A percentile compares a stretch with the other conserved stretches of the same genome.
Evolutionary conservation across 2,113 vertebrate genomes (phyloP).

Genomic region (Gallinago undulata): DNA sequence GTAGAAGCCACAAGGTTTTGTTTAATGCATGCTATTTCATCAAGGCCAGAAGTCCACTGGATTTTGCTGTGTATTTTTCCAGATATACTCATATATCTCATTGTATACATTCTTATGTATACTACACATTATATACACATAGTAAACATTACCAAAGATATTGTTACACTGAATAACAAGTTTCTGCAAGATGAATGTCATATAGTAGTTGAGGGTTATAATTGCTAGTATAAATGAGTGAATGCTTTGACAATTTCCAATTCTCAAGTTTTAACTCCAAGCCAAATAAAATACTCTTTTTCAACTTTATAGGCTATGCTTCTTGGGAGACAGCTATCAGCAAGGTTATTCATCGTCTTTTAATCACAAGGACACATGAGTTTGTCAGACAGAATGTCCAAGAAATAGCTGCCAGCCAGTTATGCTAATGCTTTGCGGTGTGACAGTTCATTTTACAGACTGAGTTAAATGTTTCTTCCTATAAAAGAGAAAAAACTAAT

Average conservation of each 20-base stretch:
- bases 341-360: conserved; percentile 39
- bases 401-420: conserved; percentile 43
- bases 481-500: not conserved
- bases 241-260: not conserved
- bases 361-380: conserved; percentile 21
- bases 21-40: not conserved
- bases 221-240: not conserved
- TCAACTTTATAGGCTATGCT: not conserved
- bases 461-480: not conserved
- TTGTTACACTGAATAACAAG: not conserved
- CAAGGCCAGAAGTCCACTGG: not conserved
- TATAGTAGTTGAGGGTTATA: not conserved
- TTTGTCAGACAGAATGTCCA: conserved; percentile 40
- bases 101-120: not conserved
- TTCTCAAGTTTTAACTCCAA: not conserved
- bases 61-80: not conserved
- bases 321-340: not conserved
- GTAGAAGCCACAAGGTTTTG: not conserved
- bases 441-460: conserved; percentile 44
- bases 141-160: not conserved
- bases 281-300: not conserved
- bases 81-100: not conserved
- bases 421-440: conserved; percentile 34
- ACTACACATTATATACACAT: not conserved
- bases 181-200: not conserved